Evolutionary conservation across 2,113 vertebrate genomes (phyloP).

Genomic region (Nerophis lumbriciformis): DNA sequence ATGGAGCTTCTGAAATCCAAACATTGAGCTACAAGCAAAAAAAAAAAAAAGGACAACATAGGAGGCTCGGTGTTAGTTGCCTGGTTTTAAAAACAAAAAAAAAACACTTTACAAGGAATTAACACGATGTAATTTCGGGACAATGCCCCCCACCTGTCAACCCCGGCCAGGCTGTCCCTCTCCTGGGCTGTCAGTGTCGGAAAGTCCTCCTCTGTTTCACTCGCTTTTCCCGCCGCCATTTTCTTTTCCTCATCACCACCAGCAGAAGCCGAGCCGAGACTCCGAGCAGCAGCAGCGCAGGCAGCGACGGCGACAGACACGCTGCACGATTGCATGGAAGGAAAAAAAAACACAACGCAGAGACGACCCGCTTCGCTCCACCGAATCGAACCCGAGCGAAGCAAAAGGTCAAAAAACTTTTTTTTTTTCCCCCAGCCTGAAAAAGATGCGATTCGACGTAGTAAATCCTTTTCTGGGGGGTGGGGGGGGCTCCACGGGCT

Average conservation of each 20-base stretch:
- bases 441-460: slow-evolving; percentile 65
- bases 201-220: slow-evolving; percentile 97
- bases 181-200: slow-evolving; percentile 93
- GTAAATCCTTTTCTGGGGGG: slow-evolving; percentile 70
- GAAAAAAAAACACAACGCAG: slow-evolving; percentile 66
- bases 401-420: slow-evolving; percentile 47
- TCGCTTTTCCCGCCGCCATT: slow-evolving; percentile 99
- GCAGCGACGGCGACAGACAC: slow-evolving; percentile 85
- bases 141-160: slow-evolving; percentile 82
- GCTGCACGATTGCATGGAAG: slow-evolving; percentile 96
- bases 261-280: slow-evolving; percentile 80
- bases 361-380: slow-evolving; percentile 64
- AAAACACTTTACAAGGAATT: slow-evolving; percentile 11
- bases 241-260: slow-evolving; percentile 99
- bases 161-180: slow-evolving; percentile 82
- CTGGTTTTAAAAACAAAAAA: slow-evolving; percentile 21
- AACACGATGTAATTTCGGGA: slow-evolving; percentile 25
- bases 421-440: slow-evolving; percentile 62
- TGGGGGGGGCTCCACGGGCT: slow-evolving; percentile 59
- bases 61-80: slow-evolving; percentile 65
- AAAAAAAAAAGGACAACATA: slow-evolving; percentile 69
- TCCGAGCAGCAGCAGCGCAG: slow-evolving; percentile 76
- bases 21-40: slow-evolving; percentile 82
- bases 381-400: slow-evolving; percentile 52
- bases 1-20: slow-evolving; percentile 95